Conservation (phyloP, 2,888 invertebrate species). For the Hoplodrina ambigua region DNA sequence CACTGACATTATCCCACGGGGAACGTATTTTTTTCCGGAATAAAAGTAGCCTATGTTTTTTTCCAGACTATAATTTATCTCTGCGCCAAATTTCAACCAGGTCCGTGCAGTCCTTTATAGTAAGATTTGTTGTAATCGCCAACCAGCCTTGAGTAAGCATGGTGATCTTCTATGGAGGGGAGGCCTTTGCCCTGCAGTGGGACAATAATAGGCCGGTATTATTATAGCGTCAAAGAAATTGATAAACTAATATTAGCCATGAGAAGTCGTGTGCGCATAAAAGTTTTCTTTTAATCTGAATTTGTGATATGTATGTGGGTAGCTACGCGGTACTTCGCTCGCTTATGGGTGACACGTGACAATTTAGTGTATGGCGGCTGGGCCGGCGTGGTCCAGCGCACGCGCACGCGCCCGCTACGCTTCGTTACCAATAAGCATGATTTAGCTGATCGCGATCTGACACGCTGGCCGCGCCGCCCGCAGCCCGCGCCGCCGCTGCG, state of each 20-base stretch:
- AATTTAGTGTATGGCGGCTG: slow-evolving; percentile 41
- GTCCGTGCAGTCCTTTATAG: too few species aligned
- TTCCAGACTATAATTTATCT: too few species aligned
- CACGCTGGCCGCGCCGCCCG: slow-evolving; percentile 56
- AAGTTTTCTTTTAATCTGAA: slow-evolving; percentile 9
- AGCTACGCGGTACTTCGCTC: slow-evolving; percentile 1
- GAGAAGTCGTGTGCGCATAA: slow-evolving; percentile 8
- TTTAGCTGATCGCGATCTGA: slow-evolving; percentile 79
- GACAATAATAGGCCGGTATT: background rate
- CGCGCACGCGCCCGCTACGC: slow-evolving; percentile 78
- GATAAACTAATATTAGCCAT: slow-evolving; percentile 27
- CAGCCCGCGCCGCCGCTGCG: slow-evolving; percentile 21
- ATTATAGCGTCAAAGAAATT: slow-evolving; percentile 9
- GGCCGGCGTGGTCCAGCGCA: slow-evolving; percentile 15
- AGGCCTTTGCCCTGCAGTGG: too few species aligned
- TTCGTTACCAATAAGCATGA: slow-evolving; percentile 86
- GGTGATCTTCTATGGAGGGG: too few species aligned
- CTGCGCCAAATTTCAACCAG: too few species aligned
- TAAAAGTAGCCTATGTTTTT: too few species aligned
- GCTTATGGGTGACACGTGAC: slow-evolving; percentile 40
- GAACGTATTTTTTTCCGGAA: too few species aligned
- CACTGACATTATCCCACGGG: too few species aligned
- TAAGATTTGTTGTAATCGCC: too few species aligned
- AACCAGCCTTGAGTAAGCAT: too few species aligned
- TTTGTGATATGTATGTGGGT: background rate